These are phyloP conservation scores for Penaeus japonicus DNA, from an alignment of 1,140 invertebrate species.

Conservation along the genomic window DNA sequence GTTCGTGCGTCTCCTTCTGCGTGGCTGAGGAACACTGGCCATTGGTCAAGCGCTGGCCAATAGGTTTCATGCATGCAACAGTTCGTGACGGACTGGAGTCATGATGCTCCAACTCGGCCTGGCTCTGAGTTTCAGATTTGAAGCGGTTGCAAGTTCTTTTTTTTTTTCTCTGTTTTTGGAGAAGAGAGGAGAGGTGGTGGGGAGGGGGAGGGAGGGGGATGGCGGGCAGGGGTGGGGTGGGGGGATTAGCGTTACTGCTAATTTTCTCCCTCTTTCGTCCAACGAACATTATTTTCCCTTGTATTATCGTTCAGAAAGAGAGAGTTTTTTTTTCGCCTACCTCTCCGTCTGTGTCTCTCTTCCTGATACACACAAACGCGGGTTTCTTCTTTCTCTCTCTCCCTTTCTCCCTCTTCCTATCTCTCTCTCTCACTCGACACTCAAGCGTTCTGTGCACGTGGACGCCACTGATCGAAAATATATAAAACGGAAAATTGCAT, in stretches of 20 bases:
- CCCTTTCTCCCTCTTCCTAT: slow-evolving; percentile 26
- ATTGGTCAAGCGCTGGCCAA: slow-evolving; percentile 51
- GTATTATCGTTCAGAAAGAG: not conserved
- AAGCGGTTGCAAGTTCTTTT: not conserved
- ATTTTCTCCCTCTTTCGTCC: not conserved
- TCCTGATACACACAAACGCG: not conserved
- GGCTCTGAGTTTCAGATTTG: not conserved
- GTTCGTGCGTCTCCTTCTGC: slow-evolving; percentile 47
- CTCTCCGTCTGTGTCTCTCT: slow-evolving; percentile 9
- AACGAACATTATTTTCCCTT: not conserved
- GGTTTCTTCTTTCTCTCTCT: not conserved
- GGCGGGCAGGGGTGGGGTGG: not conserved
- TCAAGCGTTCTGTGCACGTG: slow-evolving; percentile 36
- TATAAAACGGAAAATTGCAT: slow-evolving; percentile 47
- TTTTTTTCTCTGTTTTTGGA: not conserved
- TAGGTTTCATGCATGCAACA: slow-evolving; percentile 47
- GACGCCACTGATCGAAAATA: slow-evolving; percentile 43
- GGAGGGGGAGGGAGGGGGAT: not conserved
- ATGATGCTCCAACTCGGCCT: not conserved
- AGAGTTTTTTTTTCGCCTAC: not conserved
- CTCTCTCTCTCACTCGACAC: slow-evolving; percentile 9
- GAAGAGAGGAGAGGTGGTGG: not conserved
- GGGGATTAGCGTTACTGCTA: not conserved
- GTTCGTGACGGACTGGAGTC: slow-evolving; percentile 34
- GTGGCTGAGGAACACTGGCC: slow-evolving; percentile 36